These are phyloP conservation scores for Zoanthus solanderi DNA, from an alignment of 92 coral and sea anemone species.

Conservation along the genomic window DNA sequence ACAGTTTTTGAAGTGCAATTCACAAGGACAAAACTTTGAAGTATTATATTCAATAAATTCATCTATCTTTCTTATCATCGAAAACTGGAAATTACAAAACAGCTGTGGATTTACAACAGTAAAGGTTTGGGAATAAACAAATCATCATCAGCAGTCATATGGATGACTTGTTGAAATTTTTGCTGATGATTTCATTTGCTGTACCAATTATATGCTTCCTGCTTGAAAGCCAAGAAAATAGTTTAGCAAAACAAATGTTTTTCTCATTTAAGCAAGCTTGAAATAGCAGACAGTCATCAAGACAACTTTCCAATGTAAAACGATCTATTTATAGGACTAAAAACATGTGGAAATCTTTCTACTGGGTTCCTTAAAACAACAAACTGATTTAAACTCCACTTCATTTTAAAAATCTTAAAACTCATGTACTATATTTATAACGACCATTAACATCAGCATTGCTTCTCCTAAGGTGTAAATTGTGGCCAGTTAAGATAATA, in stretches of 20 bases:
- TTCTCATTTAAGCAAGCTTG: constrained; percentile 39
- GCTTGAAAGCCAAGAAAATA: constrained; percentile 66
- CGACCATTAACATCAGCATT: too few species aligned
- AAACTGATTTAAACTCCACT: too few species aligned
- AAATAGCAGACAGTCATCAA: constrained; percentile 59
- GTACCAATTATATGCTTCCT: constrained; percentile 50
- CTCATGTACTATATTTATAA: too few species aligned
- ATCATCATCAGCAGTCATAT: constrained; percentile 67
- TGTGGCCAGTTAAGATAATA: too few species aligned
- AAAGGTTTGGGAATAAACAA: constrained; percentile 34
- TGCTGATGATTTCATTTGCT: constrained; percentile 51
- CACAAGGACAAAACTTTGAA: constrained; percentile 57
- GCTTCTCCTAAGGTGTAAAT: too few species aligned
- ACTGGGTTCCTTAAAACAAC: constrained; percentile 15
- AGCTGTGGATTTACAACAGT: constrained; percentile 33
- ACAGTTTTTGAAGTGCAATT: constrained; percentile 65
- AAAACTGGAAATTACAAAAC: constrained; percentile 60
- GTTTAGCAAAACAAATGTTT: constrained; percentile 49
- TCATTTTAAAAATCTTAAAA: too few species aligned
- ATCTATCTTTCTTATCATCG: constrained; percentile 60
- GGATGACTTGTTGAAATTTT: constrained; percentile 64
- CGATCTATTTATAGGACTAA: constrained; percentile 63
- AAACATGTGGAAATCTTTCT: constrained; percentile 61
- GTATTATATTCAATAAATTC: constrained; percentile 57
- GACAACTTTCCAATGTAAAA: constrained; percentile 54